Percentiles rank a stretch among this genome's conserved stretches.
Evolutionary conservation across 2,888 invertebrate genomes (phyloP).

Genomic region (Lamproptera curius): DNA sequence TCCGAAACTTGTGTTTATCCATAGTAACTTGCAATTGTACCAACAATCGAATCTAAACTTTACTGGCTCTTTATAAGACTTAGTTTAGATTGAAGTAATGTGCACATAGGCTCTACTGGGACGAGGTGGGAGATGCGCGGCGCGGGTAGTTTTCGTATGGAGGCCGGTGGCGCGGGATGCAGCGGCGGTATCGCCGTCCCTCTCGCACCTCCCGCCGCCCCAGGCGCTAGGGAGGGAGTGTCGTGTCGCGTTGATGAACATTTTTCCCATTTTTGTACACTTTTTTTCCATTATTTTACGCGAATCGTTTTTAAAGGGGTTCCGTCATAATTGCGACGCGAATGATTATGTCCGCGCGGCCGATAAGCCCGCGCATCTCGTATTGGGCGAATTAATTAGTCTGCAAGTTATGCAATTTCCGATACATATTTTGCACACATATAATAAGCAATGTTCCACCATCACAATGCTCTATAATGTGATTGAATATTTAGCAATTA

Average conservation of each 20-base stretch:
- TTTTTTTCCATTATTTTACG: conserved; percentile 72
- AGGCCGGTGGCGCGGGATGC: conserved; percentile 73
- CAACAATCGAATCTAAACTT: conserved; percentile 6
- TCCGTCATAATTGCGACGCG: conserved; percentile 75
- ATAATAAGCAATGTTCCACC: no score
- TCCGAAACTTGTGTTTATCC: conserved; percentile 56
- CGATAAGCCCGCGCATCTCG: conserved; percentile 45
- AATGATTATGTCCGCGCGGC: conserved; percentile 63
- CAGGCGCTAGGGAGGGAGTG: conserved; percentile 47
- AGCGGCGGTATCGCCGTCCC: conserved; percentile 42
- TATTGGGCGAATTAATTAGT: conserved; percentile 11
- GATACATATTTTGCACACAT: neutral
- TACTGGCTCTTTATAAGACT: neutral
- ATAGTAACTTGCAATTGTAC: conserved; percentile 27
- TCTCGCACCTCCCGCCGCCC: conserved; percentile 62
- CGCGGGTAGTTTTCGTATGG: conserved; percentile 75
- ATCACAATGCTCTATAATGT: no score
- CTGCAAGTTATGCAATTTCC: conserved; percentile 1
- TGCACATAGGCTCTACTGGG: conserved; percentile 6
- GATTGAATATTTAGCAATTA: no score
- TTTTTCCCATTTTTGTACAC: conserved; percentile 69
- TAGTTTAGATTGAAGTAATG: neutral
- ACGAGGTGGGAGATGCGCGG: conserved; percentile 48
- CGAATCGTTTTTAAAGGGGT: conserved; percentile 77
- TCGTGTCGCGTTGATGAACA: conserved; percentile 78